Base-by-base conservation (phyloP, 1,140 invertebrate genomes). In the Euura saliciscinereae region DNA sequence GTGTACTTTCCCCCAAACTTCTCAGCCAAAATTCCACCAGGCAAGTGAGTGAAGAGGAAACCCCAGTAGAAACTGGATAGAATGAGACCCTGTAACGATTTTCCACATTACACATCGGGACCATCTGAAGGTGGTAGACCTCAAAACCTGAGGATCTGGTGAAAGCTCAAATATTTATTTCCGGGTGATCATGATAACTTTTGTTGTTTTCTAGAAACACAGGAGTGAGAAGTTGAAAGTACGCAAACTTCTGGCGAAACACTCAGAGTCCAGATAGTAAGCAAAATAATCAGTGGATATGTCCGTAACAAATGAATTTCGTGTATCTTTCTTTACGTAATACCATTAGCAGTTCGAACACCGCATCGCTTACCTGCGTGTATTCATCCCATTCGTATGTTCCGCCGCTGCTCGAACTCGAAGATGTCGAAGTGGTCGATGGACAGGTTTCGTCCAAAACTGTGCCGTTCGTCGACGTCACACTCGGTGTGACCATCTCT, bases 1-100 rank as follows among this genome's bases (percentile, higher is more conserved):
- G 28, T 28, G 28, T 28, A 28, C 28, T 28, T 28, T 28, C 28
- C 28, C 28, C 28, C 28, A 28, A 28, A 28, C 28, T 28, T 28
- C 28, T 28, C 28, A 92, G 95, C 92, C 13, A 94, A 79, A 28
- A 90, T 78, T 6, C 91, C 92, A 3, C 92, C 91, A 1, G 91
- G 90, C 13, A 91, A 77, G 73, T 92, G 91, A 0, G 88, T 88
- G 3, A 89, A 28, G 28, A 28, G 28, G 28, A 28, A 28, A 28
- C 28, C 28, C 28, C 28, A 28, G 28, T 28, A 28, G 28, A 28
- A 28, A 28, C 28, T 28, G 28, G 28, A 28, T 28, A 28, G 28
- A 28, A 28, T 28, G 28, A 28, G 28, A 28, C 28, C 28, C 28
- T 28, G 28, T 28, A 28, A 28, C 28, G 28, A 28, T 28, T 74